Evolutionary conservation across 2,113 vertebrate genomes (phyloP).

Genomic region (Globicephala melas): DNA sequence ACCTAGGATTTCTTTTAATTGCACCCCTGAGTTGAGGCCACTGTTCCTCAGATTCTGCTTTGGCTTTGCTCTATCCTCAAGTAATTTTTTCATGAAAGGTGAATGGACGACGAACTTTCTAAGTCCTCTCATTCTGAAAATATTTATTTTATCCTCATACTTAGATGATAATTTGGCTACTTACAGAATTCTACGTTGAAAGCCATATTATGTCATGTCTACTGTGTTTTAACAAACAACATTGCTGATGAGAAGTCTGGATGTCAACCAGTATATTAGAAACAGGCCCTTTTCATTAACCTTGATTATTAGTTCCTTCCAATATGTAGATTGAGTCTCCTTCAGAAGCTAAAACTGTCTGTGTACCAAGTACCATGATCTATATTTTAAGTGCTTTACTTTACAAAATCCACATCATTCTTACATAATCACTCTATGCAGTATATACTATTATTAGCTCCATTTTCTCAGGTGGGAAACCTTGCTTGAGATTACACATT

Average conservation of each 20-base stretch:
- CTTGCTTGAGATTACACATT: not conserved
- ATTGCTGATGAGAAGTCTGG: not conserved
- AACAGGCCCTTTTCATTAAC: not conserved
- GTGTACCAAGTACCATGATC: not conserved
- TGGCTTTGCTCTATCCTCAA: not conserved
- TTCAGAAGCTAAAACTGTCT: not conserved
- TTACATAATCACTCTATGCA: not conserved
- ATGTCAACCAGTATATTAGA: not conserved
- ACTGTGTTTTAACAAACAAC: not conserved
- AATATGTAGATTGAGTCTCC: not conserved
- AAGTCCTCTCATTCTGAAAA: slow-evolving; percentile 1
- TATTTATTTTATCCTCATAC: not conserved
- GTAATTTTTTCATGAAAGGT: not conserved
- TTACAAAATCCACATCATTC: not conserved
- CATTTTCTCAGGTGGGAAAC: not conserved
- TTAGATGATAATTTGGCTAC: not conserved
- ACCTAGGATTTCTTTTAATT: not conserved
- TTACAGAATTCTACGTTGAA: not conserved
- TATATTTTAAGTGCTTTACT: not conserved
- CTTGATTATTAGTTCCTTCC: not conserved
- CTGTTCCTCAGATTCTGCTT: not conserved
- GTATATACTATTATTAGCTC: not conserved
- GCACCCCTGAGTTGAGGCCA: not conserved
- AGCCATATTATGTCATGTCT: not conserved
- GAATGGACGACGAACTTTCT: not conserved